Conservation (phyloP, 2,113 vertebrate species). For the Xenotilapia flavipinnis region DNA sequence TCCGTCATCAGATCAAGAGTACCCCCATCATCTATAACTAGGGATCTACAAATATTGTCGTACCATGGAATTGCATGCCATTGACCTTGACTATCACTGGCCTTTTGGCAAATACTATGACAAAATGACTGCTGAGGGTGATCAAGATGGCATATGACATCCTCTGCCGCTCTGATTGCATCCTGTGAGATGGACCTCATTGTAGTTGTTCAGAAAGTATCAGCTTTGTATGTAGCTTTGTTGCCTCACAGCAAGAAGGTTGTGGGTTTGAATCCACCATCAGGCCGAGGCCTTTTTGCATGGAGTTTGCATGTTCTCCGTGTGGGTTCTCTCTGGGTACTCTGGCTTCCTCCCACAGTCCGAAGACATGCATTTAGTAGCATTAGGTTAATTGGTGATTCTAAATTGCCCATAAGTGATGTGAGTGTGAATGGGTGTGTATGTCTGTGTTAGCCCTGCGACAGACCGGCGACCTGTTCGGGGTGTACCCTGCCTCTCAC, state of each 20-base stretch:
- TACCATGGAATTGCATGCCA: background rate
- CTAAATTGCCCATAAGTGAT: background rate
- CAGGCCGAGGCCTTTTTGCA: background rate
- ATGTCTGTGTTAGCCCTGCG: background rate
- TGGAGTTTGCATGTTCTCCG: background rate
- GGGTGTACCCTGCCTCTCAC: background rate
- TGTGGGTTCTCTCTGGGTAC: background rate
- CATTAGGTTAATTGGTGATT: background rate
- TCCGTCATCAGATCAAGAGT: background rate
- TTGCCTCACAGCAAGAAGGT: background rate
- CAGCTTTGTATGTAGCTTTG: background rate
- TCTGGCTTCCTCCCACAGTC: background rate
- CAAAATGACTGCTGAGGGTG: background rate
- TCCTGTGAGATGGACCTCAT: background rate
- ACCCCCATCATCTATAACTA: background rate
- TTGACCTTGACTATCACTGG: background rate
- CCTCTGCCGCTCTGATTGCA: background rate
- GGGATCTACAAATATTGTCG: background rate
- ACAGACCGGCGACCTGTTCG: background rate
- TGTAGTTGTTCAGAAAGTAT: background rate
- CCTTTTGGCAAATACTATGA: background rate
- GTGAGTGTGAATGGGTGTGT: background rate
- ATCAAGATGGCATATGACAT: background rate
- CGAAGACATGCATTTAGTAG: background rate
- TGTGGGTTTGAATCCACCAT: background rate